phyloP scores from a whole-genome alignment of 2,797 vertebrate genomes.

The Hippoglossus hippoglossus region DNA sequence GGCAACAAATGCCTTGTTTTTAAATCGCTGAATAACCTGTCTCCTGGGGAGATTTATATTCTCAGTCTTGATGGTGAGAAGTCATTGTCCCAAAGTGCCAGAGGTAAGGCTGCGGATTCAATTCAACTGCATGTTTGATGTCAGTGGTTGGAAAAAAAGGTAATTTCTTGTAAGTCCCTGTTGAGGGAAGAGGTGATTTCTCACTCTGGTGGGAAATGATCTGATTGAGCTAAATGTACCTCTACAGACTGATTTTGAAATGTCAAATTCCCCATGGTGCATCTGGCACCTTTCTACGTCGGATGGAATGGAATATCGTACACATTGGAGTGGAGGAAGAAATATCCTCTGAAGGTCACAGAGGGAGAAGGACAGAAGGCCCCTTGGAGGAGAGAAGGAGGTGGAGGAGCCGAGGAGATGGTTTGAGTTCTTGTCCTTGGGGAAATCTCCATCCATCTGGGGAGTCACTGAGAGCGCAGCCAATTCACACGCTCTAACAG shows the following conservation, averaged over 20 bases:
- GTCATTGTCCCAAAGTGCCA: slow-evolving; percentile 28
- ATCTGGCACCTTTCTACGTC: slow-evolving; percentile 18
- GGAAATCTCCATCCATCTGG: slow-evolving; percentile 78
- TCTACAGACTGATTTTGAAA: slow-evolving; percentile 41
- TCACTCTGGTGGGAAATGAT: slow-evolving; percentile 22
- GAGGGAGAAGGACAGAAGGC: slow-evolving; percentile 51
- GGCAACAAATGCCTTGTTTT: slow-evolving; percentile 57
- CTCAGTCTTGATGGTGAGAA: slow-evolving; percentile 23
- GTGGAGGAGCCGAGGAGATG: slow-evolving; percentile 49
- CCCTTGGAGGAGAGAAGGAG: slow-evolving; percentile 47
- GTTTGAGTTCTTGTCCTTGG: slow-evolving; percentile 67
- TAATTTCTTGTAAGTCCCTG: slow-evolving; percentile 23
- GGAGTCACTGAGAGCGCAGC: slow-evolving; percentile 58
- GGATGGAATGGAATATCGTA: slow-evolving; percentile 41
- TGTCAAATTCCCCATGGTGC: slow-evolving; percentile 28
- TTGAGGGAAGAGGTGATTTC: slow-evolving; percentile 29
- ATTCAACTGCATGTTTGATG: slow-evolving; percentile 30
- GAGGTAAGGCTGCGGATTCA: slow-evolving; percentile 49
- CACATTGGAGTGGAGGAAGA: slow-evolving; percentile 46
- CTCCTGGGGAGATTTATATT: slow-evolving; percentile 35
- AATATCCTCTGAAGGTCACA: slow-evolving; percentile 70
- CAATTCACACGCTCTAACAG: slow-evolving; percentile 70
- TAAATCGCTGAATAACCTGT: slow-evolving; percentile 52
- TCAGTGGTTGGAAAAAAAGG: slow-evolving; percentile 7
- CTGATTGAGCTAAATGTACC: slow-evolving; percentile 7